These are phyloP conservation scores for Hydra vulgaris DNA, from an alignment of 30 jellyfish, hydroid and myxozoan genomes.

Conservation along the genomic window DNA sequence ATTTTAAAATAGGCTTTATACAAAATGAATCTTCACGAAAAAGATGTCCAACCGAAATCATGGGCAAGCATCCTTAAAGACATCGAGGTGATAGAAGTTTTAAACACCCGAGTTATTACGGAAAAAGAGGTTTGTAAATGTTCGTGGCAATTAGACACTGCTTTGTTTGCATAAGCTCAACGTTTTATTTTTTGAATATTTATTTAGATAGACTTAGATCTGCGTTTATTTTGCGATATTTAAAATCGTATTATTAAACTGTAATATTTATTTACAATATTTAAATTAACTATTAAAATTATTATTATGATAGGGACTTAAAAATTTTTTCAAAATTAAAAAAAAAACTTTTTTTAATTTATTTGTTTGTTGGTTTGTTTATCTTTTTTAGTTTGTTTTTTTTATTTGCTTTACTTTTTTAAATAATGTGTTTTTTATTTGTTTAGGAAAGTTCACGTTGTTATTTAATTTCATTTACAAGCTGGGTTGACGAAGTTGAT, in stretches of 20 bases:
- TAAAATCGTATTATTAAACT: too few species aligned
- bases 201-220: background rate
- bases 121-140: background rate
- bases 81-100: background rate
- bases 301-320: too few species aligned
- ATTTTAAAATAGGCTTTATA: background rate
- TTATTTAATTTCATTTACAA: constrained; percentile 17
- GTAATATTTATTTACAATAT: too few species aligned
- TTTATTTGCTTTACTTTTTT: too few species aligned
- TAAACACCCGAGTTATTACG: background rate
- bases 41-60: background rate
- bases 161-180: background rate
- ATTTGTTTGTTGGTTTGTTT: too few species aligned
- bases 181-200: too few species aligned
- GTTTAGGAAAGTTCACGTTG: background rate
- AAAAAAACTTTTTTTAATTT: too few species aligned
- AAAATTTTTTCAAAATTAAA: too few species aligned
- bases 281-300: too few species aligned
- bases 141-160: background rate
- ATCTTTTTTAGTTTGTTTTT: too few species aligned
- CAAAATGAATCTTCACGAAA: background rate
- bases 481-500: constrained; percentile 26
- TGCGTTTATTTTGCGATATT: too few species aligned
- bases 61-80: background rate
- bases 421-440: too few species aligned